Evolutionary conservation across 2,797 vertebrate genomes (phyloP), one percentile per base, ranked within the genome.

Genomic region (Acrossocheilus fasciatus): DNA sequence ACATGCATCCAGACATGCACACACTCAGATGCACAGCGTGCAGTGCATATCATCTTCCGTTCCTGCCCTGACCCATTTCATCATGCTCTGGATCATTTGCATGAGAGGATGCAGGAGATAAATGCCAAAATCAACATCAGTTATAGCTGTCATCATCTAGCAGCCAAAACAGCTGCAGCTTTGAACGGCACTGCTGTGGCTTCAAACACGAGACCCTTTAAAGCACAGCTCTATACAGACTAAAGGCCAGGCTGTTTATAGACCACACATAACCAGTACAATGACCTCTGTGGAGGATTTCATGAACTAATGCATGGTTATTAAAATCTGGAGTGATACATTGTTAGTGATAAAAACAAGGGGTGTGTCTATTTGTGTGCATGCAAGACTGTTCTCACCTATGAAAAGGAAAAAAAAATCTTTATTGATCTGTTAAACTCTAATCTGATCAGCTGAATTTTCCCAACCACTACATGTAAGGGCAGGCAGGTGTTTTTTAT

Each of bases 61-160:
- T 84, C 91, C 91, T 93, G 91, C 93, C 94, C 93, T 96, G 95
- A 96, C 95, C 95, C 94, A 95, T 94, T 95, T 95, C 93, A 47
- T 92, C 90, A 91, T 93, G 92, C 94, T 94, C 92, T 92, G 94
- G 94, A 95, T 86, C 95, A 95, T 95, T 94, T 95, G 94, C 94
- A 96, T 95, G 94, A 96, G 95, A 95, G 94, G 94, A 95, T 93
- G 85, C 87, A 91, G 93, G 93, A 95, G 95, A 93, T 93, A 88
- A 43, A 94, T 95, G 95, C 95, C 95, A 96, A 96, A 95, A 96
- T 95, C 95, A 96, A 96, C 95, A 96, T 96, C 95, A 96, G 96
- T 96, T 96, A 96, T 95, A 95, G 94, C 96, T 95, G 95, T 96
- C 95, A 96, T 95, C 96, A 96, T 96, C 95, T 94, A 94, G 91